Evolutionary conservation across 2,797 vertebrate species (phyloP), one percentile per base, ranked within the genome.

Genomic region (Alauda arvensis): DNA sequence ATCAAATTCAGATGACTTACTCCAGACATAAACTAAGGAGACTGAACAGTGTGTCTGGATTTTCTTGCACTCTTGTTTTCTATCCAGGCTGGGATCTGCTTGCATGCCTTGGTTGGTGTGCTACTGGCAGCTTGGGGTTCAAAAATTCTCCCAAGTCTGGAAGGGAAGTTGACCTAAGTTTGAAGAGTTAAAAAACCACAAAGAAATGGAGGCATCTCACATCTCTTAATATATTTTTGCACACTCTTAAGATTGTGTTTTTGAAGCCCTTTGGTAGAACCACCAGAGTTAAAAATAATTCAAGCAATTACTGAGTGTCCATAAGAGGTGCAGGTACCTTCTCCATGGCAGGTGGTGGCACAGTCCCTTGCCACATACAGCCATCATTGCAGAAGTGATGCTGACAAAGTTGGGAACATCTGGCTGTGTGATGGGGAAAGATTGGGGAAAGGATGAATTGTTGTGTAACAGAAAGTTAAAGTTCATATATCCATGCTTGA

Each of bases 81-180:
- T 52, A 16, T 52, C 26, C 24, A 18, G 1, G 6, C n/a, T 84
- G 83, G 20, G 34, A 20, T 62, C 48, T 66, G 29, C 11, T 13
- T 3, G 9, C 11, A 2, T 53, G 34, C 20, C 6, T 31, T 65
- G 31, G 10, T 25, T 89, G 8, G 8, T 78, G 40, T 29, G 37
- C 34, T 26, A 0, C 46, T 1, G 0, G 12, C 15, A 19, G 2
- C 7, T 13, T 8, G 25, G 18, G 16, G 1, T 48, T 85, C 33
- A n/a, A 8, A 48, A 57, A 39, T 33, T 5, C 14, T 23, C 16
- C 24, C 6, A 2, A 10, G 12, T 34, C 17, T 23, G 19, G 26
- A 53, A n/a, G 9, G 28, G 7, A 53, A 55, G 13, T 17, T 74
- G 42, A 70, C 31, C 18, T 62, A 39, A 57, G 28, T 43, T 48